Base-by-base conservation (phyloP, 2,113 vertebrate species). In the Rhinopithecus roxellana region DNA sequence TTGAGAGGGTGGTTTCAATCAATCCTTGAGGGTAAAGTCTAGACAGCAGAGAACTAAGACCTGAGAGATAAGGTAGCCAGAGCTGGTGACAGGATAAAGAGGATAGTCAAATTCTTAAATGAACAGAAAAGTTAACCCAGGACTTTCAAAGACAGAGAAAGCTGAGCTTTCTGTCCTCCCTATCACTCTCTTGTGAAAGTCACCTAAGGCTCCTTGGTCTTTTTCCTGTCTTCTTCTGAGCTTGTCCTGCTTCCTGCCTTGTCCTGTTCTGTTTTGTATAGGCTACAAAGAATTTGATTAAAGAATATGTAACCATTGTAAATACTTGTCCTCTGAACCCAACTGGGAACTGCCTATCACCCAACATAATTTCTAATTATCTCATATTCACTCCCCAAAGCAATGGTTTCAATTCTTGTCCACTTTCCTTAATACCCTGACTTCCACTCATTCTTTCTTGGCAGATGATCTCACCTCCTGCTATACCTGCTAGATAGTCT, bases 361-460 rank as follows among this genome's bases (percentile, higher is more conserved):
- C 27, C 48, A 75, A 69, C 1, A 90, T 57, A 85, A 40, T 92
- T 94, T 86, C 45, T 89, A 92, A 38, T 40, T 57, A 94, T 84
- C 48, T 96, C n/a, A 77, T 45, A 70, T 61, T 97, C 67, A 94
- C 27, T 94, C 35, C 40, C 48, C 45, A 92, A 96, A 92, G 35
- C 22, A 80, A 75, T 75, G 57, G 64, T 85, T 97, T 89, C 48
- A 75, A 43, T 74, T 94, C 38, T 92, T 85, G 52, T 83, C 79
- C 64, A 75, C 30, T 67, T 80, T 85, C 45, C 72, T 94, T 92
- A 92, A 89, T 48, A 25, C 20, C 59, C 64, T 89, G 40, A 30
- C 38, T 40, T 89, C 85, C 35, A 75, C 35, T 45, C 8, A 89
- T 30, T 80, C 38, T 84, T 94, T 91, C 59, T 88, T 94, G 55